Base-by-base conservation (phyloP, 2,797 vertebrate genomes). In the Morelia viridis region DNA sequence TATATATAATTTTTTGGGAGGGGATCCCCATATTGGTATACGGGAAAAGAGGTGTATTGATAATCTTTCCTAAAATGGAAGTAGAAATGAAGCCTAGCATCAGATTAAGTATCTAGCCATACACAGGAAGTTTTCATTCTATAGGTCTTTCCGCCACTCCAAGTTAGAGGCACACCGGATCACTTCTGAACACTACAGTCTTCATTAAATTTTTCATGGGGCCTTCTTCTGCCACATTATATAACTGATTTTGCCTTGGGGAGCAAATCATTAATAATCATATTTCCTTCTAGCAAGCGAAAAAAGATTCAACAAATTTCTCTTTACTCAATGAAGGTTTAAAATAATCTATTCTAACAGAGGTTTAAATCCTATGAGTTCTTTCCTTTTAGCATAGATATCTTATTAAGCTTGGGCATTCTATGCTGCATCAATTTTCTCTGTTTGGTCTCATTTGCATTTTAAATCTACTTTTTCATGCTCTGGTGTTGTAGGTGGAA, bases 401-500 rank as follows among this genome's bases (percentile, higher is more conserved):
- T 68, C 68, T n/a, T 56, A 90, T 65, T 91, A 92, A 56, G 57
- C 50, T 65, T 89, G 35, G 92, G 9, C 65, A 62, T 31, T 41
- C 28, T 26, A 85, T 26, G 35, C 46, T 90, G 91, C 83, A 7
- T 92, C 64, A 11, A 46, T 61, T 41, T 91, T 87, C 31, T 84
- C 80, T 93, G 92, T 94, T 95, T 92, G 90, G 91, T 76, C 57
- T 58, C 22, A 31, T 31, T 68, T 89, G 2, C 17, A 6, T 88
- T 61, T 64, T 93, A 61, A 84, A 90, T 92, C 94, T 88, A 5
- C 15, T 10, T 1, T 92, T 96, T 94, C 87, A 35, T 84, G 62
- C 92, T 95, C 91, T 93, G 93, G 89, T 57, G 58, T 10, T 91
- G 83, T 91, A 65, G 89, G 89, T 92, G 65, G 93, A 94, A 92